Base-by-base conservation (phyloP, 2,113 vertebrate genomes). In the Tringa solitaria region DNA sequence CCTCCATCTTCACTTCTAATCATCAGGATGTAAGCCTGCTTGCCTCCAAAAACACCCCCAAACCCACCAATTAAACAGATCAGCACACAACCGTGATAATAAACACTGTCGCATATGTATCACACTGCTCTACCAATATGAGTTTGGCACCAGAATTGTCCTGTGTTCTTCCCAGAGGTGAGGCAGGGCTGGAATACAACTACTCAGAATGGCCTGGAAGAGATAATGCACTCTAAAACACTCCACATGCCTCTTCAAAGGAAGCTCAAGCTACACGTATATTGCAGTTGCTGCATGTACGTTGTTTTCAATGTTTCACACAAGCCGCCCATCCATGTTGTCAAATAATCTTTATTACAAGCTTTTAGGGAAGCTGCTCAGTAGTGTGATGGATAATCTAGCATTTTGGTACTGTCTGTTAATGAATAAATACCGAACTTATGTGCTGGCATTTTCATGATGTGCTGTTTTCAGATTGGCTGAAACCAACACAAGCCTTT, bases 231-330 rank as follows among this genome's bases (percentile, higher is more conserved):
- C 32, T 50, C 32, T 54, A 13, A 48, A 60, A 46, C 60, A 84
- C 5, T 23, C 15, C 63, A 64, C 5, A 0, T 18, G 17, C 2
- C 30, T 28, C 37, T 51, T n/a, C 45, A 57, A 30, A 30, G 0
- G 7, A 48, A 73, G 16, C 32, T n/a, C 15, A 33, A 20, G 30
- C 27, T 64, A 32, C 27, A 74, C 6, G 9, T 8, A 5, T 0
- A 4, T 4, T 37, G 13, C 15, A 60, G 32, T 15, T 32, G 10
- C 45, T 19, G 33, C 0, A 0, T 24, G 19, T 5, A 12, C 1
- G 1, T 5, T 24, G 6, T 37, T 59, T 41, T 17, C 56, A 24
- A 5, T 17, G 20, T 39, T 50, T 45, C 54, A 14, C 41, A 33
- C 22, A 48, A 23, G 24, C 18, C 72, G 46, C 39, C 53, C 65